phyloP scores from a whole-genome alignment of 1,140 invertebrate species.

The Cataglyphis hispanica region DNA sequence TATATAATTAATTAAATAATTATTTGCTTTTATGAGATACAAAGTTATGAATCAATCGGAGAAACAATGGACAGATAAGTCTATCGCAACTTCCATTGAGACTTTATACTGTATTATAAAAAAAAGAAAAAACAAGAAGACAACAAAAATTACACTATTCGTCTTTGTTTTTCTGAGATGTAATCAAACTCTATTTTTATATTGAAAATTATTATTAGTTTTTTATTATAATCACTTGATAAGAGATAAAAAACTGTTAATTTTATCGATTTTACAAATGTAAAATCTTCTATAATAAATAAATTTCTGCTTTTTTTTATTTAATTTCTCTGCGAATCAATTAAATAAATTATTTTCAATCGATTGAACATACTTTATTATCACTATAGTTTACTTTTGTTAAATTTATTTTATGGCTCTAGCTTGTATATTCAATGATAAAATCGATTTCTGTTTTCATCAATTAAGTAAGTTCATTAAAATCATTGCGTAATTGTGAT shows the following conservation, averaged over 20 bases:
- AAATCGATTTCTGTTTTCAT: constrained; percentile 1
- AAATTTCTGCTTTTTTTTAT: not conserved
- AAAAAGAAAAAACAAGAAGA: not conserved
- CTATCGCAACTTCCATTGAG: constrained; percentile 21
- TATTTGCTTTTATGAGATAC: constrained; percentile 4
- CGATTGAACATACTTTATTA: not conserved
- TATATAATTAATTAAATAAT: not conserved
- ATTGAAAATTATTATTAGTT: not conserved
- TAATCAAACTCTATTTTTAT: constrained; percentile 10
- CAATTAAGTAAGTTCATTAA: constrained; percentile 12
- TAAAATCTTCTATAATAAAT: not conserved
- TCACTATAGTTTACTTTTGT: not conserved
- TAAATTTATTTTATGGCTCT: not conserved
- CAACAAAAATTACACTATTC: not conserved
- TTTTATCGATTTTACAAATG: not conserved
- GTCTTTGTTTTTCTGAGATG: not conserved
- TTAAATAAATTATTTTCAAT: not conserved
- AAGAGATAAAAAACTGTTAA: not conserved
- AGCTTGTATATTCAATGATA: not conserved
- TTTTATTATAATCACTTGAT: not conserved
- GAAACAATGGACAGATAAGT: not conserved
- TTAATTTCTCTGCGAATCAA: not conserved
- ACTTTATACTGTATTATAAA: not conserved
- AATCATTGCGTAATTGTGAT: not conserved
- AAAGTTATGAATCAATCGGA: not conserved